A percentile compares a stretch with the other conserved stretches of the same genome.
Conservation (phyloP, 2,888 invertebrate species). For the Limnephilus marmoratus region DNA sequence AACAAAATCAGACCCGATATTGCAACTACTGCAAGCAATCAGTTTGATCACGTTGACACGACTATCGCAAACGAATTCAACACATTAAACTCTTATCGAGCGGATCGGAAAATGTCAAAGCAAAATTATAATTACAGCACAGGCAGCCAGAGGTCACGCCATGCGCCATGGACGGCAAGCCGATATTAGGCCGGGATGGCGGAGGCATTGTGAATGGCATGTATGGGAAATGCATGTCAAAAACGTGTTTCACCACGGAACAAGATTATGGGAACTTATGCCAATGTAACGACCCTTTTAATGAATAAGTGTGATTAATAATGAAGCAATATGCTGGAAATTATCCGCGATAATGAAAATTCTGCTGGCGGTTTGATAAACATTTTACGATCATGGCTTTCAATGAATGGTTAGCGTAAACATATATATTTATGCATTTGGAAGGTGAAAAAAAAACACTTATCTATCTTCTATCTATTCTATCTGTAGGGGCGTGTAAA, state of each 20-base stretch:
- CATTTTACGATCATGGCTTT: background rate
- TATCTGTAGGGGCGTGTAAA: too few relatives aligned
- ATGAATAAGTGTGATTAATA: constrained; percentile 28
- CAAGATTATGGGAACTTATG: background rate
- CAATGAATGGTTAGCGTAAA: background rate
- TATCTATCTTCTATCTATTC: too few relatives aligned
- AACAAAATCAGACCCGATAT: background rate
- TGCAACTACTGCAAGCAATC: background rate
- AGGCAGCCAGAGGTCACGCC: constrained; percentile 10
- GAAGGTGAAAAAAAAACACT: too few relatives aligned
- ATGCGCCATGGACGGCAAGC: background rate
- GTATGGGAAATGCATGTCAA: constrained; percentile 7
- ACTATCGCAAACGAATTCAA: constrained; percentile 20
- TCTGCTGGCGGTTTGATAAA: background rate
- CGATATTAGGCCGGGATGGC: background rate
- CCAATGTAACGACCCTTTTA: constrained; percentile 29
- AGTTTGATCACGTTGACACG: constrained; percentile 3
- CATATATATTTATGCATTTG: too few relatives aligned
- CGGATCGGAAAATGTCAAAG: constrained; percentile 30
- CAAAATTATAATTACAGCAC: background rate
- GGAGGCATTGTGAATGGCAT: background rate
- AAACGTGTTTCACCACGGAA: constrained; percentile 16
- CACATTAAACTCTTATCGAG: constrained; percentile 2
- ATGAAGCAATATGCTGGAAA: constrained; percentile 9
- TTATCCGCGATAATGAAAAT: background rate